Conservation (phyloP, 2,888 invertebrate genomes). For the Gryllus longicercus region DNA sequence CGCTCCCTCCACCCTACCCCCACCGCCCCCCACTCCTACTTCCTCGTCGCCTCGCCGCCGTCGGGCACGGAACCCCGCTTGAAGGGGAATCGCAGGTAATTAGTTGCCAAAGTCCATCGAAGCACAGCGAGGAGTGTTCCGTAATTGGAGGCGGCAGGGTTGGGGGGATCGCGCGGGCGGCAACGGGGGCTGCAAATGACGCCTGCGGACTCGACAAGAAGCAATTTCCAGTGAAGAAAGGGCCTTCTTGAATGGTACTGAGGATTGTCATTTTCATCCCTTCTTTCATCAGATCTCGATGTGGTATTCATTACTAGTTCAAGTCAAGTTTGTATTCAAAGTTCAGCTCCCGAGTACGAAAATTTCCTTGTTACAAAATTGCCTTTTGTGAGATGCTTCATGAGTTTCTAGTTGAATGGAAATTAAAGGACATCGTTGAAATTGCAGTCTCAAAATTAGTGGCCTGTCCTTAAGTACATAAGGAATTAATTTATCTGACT, state of each 20-base stretch:
- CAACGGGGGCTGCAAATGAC: neutral
- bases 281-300: slow-evolving; percentile 11
- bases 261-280: neutral
- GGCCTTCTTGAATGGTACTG: slow-evolving; percentile 3
- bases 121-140: neutral
- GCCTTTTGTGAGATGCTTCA: slow-evolving; percentile 17
- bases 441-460: neutral
- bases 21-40: too few species aligned
- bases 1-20: too few species aligned
- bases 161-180: neutral
- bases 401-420: slow-evolving; percentile 1
- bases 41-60: too few species aligned
- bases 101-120: neutral
- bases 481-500: slow-evolving; percentile 10
- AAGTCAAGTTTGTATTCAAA: slow-evolving; percentile 10
- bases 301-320: slow-evolving; percentile 17
- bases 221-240: neutral
- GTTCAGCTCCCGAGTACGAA: neutral
- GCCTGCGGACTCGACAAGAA: neutral
- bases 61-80: neutral
- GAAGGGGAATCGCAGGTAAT: neutral
- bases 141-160: neutral
- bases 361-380: slow-evolving; percentile 17
- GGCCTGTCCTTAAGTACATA: slow-evolving; percentile 5
- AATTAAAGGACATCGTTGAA: slow-evolving; percentile 17